Evolutionary conservation across 2,797 vertebrate species (phyloP).

Genomic region (Enoplosus armatus): DNA sequence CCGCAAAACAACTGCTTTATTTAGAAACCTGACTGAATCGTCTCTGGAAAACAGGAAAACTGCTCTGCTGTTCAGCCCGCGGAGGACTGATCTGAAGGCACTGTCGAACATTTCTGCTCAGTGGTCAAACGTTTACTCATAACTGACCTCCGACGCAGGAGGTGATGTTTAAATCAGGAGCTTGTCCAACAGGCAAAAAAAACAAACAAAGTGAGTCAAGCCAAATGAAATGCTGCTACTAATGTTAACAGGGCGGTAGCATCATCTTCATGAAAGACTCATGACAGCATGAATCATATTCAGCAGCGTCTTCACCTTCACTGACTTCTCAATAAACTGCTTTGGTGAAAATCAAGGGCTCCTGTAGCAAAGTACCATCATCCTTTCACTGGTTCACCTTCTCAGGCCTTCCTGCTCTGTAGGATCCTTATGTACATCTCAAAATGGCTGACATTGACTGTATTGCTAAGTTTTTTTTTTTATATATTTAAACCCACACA

Average conservation of each 20-base stretch:
- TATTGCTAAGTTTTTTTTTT: constrained; percentile 31
- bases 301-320: background rate
- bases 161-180: constrained; percentile 49
- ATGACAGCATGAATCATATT: accelerated
- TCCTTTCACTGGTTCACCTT: no score
- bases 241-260: background rate
- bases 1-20: constrained; percentile 71
- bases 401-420: background rate
- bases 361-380: background rate
- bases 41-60: constrained; percentile 44
- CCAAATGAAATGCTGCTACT: constrained; percentile 10
- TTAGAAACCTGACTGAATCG: constrained; percentile 59
- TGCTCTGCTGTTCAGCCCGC: constrained; percentile 39
- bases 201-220: background rate
- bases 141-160: constrained; percentile 53
- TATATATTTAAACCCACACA: background rate
- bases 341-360: background rate
- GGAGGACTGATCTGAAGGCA: constrained; percentile 77
- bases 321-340: background rate
- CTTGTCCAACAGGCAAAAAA: constrained; percentile 59
- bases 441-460: background rate
- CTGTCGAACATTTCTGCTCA: constrained; percentile 78
- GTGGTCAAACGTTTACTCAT: constrained; percentile 52
- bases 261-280: background rate
- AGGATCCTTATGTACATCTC: background rate